Evolutionary conservation across 2,888 invertebrate genomes (phyloP).

Genomic region (Synanthedon formicaeformis): DNA sequence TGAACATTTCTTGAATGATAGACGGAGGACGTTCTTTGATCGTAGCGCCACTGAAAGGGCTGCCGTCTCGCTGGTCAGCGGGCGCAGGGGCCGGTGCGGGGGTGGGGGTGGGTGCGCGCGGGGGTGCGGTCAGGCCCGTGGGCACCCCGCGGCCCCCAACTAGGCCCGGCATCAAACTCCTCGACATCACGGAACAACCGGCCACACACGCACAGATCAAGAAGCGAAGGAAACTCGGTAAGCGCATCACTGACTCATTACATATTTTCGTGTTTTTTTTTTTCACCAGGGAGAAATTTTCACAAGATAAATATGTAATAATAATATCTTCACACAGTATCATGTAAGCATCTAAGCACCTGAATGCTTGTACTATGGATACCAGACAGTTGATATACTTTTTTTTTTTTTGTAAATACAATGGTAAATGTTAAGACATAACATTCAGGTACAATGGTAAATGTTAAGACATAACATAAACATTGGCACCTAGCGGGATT

Average conservation of each 20-base stretch:
- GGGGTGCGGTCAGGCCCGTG: slow-evolving; percentile 25
- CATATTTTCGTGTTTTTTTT: not conserved
- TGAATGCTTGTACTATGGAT: too few species aligned
- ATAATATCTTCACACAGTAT: too few species aligned
- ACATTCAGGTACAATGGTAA: too few species aligned
- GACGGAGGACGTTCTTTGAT: too few species aligned
- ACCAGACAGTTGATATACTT: too few species aligned
- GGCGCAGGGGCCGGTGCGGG: slow-evolving; percentile 18
- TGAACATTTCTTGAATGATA: too few species aligned
- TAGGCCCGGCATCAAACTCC: slow-evolving; percentile 92
- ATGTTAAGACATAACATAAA: too few species aligned
- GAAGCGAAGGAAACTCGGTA: slow-evolving; percentile 84
- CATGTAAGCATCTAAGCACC: too few species aligned
- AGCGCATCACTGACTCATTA: slow-evolving; percentile 4
- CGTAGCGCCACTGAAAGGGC: slow-evolving; percentile 89
- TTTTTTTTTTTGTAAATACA: too few species aligned
- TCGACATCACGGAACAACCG: slow-evolving; percentile 95
- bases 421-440: too few species aligned
- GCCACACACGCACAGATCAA: slow-evolving; percentile 80
- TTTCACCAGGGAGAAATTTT: slow-evolving; percentile 12
- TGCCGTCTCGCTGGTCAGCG: slow-evolving; percentile 78
- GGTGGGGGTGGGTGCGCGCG: slow-evolving; percentile 21
- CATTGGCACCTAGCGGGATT: too few species aligned
- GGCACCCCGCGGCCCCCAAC: slow-evolving; percentile 74
- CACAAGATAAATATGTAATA: too few species aligned